These are phyloP conservation scores for Harpagoxenus sublaevis DNA, from an alignment of 2,888 invertebrate species.

Conservation along the genomic window DNA sequence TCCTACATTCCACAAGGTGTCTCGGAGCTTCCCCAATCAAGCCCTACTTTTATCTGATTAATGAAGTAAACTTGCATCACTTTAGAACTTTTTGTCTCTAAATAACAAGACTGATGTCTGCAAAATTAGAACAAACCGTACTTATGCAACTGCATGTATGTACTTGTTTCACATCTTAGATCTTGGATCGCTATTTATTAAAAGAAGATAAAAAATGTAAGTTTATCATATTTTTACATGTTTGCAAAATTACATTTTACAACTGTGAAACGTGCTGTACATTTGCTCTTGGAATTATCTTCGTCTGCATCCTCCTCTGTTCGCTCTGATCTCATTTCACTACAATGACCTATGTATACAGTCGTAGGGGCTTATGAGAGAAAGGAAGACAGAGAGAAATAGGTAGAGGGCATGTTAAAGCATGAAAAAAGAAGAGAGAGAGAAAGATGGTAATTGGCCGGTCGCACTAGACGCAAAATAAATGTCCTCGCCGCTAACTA, in stretches of 20 bases:
- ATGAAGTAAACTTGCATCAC: neutral
- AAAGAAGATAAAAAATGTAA: neutral
- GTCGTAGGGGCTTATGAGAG: constrained; percentile 25
- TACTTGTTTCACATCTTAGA: neutral
- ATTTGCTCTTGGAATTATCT: neutral
- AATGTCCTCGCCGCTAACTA: constrained; percentile 62
- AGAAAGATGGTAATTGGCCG: constrained; percentile 63
- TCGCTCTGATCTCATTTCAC: constrained; percentile 53
- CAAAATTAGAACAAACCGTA: neutral
- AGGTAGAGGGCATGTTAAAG: neutral
- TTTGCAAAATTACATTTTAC: neutral
- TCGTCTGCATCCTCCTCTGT: constrained; percentile 25
- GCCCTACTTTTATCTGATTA: neutral
- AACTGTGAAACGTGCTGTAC: neutral
- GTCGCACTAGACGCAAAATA: constrained; percentile 60
- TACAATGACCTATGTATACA: constrained; percentile 13
- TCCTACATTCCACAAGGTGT: constrained; percentile 14
- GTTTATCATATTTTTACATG: neutral
- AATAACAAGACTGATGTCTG: neutral
- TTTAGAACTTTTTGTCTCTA: neutral
- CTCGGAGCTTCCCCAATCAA: neutral
- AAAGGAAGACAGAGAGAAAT: neutral
- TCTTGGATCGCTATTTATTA: neutral
- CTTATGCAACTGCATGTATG: neutral
- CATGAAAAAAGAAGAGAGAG: neutral